A percentile compares a stretch with the other conserved stretches of the same genome.
These are phyloP conservation scores for Ooceraea biroi DNA, from an alignment of 1,140 invertebrate genomes.

Conservation along the genomic window DNA sequence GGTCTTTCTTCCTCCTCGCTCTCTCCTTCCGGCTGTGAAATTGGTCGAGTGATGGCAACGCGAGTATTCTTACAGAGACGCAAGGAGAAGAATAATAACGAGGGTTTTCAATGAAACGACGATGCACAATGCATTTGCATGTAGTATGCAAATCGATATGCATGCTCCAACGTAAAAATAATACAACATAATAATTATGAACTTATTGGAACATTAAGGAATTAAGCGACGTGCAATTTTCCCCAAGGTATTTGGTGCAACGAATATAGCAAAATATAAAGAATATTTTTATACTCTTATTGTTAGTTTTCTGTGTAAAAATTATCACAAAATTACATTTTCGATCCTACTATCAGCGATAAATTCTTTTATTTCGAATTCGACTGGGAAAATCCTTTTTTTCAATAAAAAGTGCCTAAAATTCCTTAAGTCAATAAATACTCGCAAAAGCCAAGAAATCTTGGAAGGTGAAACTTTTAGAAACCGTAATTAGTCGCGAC, in stretches of 20 bases:
- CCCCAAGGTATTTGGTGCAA: neutral
- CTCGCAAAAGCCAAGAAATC: neutral
- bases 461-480: neutral
- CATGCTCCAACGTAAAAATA: neutral
- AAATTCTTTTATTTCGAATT: neutral
- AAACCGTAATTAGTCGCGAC: neutral
- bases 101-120: neutral
- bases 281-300: no score
- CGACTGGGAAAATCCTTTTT: neutral
- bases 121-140: neutral
- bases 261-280: neutral
- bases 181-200: neutral
- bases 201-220: neutral
- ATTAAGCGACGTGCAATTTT: neutral
- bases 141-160: no score
- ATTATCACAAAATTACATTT: neutral
- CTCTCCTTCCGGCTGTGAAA: neutral
- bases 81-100: constrained; percentile 4
- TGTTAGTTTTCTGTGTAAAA: neutral
- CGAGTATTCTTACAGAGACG: neutral
- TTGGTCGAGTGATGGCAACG: neutral
- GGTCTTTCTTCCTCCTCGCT: neutral
- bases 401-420: neutral
- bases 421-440: neutral
- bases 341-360: neutral